Evolutionary conservation across 2,797 vertebrate species (phyloP).

Genomic region (Muscicapa striata): DNA sequence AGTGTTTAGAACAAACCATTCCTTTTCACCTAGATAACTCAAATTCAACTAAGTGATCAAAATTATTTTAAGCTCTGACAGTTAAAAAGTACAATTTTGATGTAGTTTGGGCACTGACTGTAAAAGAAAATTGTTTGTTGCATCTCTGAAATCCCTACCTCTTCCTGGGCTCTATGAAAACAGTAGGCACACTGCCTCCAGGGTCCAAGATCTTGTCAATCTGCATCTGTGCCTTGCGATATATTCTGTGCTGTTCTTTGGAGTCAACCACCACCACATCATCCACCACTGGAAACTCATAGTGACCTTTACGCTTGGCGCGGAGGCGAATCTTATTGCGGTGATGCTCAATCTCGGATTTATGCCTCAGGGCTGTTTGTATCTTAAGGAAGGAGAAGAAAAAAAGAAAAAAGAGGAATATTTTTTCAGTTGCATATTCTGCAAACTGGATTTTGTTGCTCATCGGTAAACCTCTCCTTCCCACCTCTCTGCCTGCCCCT

Average conservation of each 20-base stretch:
- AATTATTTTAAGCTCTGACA: background rate
- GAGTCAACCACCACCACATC: constrained; percentile 90
- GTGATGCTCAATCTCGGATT: constrained; percentile 97
- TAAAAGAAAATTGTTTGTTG: background rate
- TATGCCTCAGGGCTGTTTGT: constrained; percentile 93
- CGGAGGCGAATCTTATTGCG: constrained; percentile 96
- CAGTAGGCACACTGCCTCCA: constrained; percentile 82
- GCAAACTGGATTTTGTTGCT: background rate
- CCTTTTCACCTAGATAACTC: background rate
- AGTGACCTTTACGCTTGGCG: constrained; percentile 93
- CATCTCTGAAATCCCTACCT: constrained; percentile 76
- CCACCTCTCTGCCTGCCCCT: background rate
- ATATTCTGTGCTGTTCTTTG: constrained; percentile 90
- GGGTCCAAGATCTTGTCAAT: constrained; percentile 95
- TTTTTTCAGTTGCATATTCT: background rate
- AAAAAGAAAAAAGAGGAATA: too few species aligned
- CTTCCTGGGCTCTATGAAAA: constrained; percentile 87
- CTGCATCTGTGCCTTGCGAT: constrained; percentile 94
- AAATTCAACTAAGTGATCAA: background rate
- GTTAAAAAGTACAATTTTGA: background rate
- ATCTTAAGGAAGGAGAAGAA: constrained; percentile 75
- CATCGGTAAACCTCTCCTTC: background rate
- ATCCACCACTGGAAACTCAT: constrained; percentile 95
- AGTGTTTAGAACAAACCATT: background rate
- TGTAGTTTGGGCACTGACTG: background rate